Percentiles rank a stretch among this genome's conserved stretches.
Conservation (phyloP, 2,888 invertebrate genomes). For the Andrena dorsata region DNA sequence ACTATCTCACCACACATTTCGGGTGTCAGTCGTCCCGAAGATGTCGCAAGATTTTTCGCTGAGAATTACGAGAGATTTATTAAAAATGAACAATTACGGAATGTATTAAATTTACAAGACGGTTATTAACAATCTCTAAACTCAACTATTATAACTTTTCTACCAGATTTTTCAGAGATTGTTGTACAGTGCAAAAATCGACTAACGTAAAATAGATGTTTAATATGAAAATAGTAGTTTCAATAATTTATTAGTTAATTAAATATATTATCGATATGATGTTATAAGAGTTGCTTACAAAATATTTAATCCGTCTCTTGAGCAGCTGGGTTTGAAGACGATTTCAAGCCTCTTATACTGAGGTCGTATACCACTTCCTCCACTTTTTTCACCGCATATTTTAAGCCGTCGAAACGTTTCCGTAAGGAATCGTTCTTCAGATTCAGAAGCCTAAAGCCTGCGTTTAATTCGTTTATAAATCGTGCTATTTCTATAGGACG, state of each 20-base stretch:
- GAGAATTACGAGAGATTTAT: slow-evolving; percentile 84
- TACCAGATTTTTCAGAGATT: not conserved
- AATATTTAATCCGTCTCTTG: slow-evolving; percentile 58
- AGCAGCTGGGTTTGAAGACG: slow-evolving; percentile 69
- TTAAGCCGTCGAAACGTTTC: slow-evolving; percentile 94
- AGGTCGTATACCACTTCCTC: slow-evolving; percentile 96
- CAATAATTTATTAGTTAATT: slow-evolving; percentile 22
- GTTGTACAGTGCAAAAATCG: slow-evolving; percentile 1
- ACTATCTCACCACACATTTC: slow-evolving; percentile 85
- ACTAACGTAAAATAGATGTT: not conserved
- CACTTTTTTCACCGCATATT: slow-evolving; percentile 97
- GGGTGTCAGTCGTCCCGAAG: slow-evolving; percentile 82
- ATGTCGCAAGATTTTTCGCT: slow-evolving; percentile 85
- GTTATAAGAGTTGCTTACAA: slow-evolving; percentile 21
- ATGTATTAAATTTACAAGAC: slow-evolving; percentile 81
- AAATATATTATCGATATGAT: slow-evolving; percentile 32
- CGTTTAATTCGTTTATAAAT: slow-evolving; percentile 94
- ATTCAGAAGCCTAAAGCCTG: slow-evolving; percentile 95
- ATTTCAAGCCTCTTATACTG: slow-evolving; percentile 91
- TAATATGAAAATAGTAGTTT: slow-evolving; percentile 30
- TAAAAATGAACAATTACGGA: slow-evolving; percentile 81
- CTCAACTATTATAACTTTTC: not conserved
- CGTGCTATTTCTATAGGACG: slow-evolving; percentile 93
- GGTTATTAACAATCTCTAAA: slow-evolving; percentile 83
- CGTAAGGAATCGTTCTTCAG: slow-evolving; percentile 95